Conservation (phyloP, 1,140 invertebrate genomes). For the Solenopsis invicta region DNA sequence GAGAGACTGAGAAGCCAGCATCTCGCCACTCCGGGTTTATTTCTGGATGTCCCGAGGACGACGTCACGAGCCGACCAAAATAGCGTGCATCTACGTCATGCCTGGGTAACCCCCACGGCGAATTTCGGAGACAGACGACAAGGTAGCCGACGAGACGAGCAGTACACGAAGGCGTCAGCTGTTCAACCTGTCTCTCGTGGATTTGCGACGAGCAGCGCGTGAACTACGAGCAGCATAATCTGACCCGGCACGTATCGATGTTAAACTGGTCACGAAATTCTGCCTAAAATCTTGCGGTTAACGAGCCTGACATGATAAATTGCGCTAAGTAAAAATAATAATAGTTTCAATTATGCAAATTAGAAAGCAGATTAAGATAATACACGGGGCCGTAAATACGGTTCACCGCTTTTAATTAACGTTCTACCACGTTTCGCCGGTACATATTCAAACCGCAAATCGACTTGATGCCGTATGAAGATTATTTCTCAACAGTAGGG, state of each 20-base stretch:
- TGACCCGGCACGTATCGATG: slow-evolving; percentile 61
- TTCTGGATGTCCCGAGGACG: slow-evolving; percentile 73
- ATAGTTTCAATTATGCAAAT: slow-evolving; percentile 1
- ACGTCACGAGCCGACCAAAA: slow-evolving; percentile 80
- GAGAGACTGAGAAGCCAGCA: slow-evolving; percentile 53
- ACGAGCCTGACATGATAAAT: background rate
- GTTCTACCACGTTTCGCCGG: background rate
- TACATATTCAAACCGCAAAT: slow-evolving; percentile 35
- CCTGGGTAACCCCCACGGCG: slow-evolving; percentile 69
- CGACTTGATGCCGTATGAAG: slow-evolving; percentile 32
- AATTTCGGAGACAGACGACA: slow-evolving; percentile 70
- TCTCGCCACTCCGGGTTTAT: slow-evolving; percentile 77
- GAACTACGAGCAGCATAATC: slow-evolving; percentile 39
- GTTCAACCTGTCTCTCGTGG: slow-evolving; percentile 61
- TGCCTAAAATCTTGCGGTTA: slow-evolving; percentile 1
- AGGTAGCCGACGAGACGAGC: background rate
- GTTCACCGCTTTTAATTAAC: slow-evolving; percentile 21
- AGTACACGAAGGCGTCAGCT: slow-evolving; percentile 67
- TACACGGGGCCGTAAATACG: background rate
- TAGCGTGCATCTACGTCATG: slow-evolving; percentile 80
- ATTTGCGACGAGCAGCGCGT: slow-evolving; percentile 58
- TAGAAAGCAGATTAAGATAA: background rate
- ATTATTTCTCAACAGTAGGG: slow-evolving; percentile 60
- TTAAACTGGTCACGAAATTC: slow-evolving; percentile 64
- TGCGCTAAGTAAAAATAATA: slow-evolving; percentile 13